Evolutionary conservation across 1,140 invertebrate species (phyloP), one percentile per base, ranked within the genome.

Genomic region (Neodiprion virginianus): DNA sequence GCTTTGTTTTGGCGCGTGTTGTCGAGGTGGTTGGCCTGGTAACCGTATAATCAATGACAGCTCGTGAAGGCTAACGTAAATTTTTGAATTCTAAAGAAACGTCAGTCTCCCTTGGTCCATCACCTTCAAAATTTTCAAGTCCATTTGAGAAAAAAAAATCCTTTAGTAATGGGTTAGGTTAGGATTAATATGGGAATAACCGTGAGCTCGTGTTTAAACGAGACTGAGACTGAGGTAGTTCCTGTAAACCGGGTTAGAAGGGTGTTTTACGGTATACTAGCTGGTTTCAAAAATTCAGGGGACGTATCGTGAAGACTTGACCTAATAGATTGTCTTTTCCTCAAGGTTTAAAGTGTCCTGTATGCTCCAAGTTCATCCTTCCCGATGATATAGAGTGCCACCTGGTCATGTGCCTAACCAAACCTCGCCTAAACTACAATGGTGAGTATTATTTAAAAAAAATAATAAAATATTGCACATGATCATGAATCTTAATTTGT

Each of bases 301-400:
- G 7, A 17, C 67, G 21, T 21, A 0, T 21, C 23, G 11, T 69
- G 11, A 40, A 11, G 11, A 11, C 21, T 8, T 12, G 48, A 61
- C 50, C 21, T 40, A 12, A 50, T 67, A 71, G 71, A 72, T 79
- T 77, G 79, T 84, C 78, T 85, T 76, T 84, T 82, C 93, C 28
- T 93, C 14, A 91, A 98, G 97, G 97, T 89, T 94, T 98, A 87
- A 97, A 98, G 91, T 99, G 98, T 91, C 98, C 98, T 79, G 96
- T 99, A 78, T 99, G 98, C 93, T 97, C 96, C 89, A 99, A 99
- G 91, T 96, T 96, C 90, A 95, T 99, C 80, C 90, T 98, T 88
- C 96, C 97, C 80, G 97, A 99, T 89, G 98, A 99, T 89, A 96
- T 98, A 84, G 98, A 99, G 92, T 97, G 96, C 91, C 98, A 99